phyloP scores from a whole-genome alignment of 2,113 vertebrate species.

The Channa maculata region DNA sequence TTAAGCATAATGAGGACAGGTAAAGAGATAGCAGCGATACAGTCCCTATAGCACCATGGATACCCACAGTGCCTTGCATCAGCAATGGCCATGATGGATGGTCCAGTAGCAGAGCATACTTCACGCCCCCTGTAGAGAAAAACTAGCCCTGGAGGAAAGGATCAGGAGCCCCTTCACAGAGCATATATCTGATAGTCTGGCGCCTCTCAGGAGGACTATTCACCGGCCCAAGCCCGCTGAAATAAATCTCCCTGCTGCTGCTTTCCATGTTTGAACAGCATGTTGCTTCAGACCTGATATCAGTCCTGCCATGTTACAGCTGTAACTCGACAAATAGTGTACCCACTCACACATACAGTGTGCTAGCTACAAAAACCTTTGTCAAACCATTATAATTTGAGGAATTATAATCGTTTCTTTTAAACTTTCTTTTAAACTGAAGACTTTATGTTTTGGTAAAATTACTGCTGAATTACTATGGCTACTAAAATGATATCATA shows the following conservation, averaged over 20 bases:
- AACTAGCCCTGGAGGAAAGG: constrained; percentile 71
- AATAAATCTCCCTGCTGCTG: constrained; percentile 72
- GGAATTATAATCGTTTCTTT: no score
- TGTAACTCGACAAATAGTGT: constrained; percentile 5
- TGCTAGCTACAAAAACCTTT: neutral
- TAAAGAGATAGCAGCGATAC: constrained; percentile 66
- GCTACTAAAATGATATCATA: no score
- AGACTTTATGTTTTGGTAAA: no score
- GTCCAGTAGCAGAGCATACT: constrained; percentile 68
- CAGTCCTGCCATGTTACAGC: constrained; percentile 33
- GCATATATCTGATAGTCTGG: constrained; percentile 70
- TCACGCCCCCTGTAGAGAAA: constrained; percentile 72
- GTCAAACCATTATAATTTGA: no score
- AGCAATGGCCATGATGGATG: constrained; percentile 69
- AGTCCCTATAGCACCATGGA: constrained; percentile 47
- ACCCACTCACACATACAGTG: constrained; percentile 37
- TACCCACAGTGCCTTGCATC: constrained; percentile 60
- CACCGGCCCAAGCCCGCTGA: constrained; percentile 37
- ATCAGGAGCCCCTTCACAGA: constrained; percentile 73
- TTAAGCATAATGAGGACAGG: constrained; percentile 69
- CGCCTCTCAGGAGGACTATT: constrained; percentile 66
- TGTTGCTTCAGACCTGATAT: constrained; percentile 64
- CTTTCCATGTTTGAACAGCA: constrained; percentile 64
- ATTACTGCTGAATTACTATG: no score
- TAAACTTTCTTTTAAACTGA: no score